A percentile compares a stretch with the other conserved stretches of the same genome.
Evolutionary conservation across 1,140 invertebrate genomes (phyloP).

Genomic region (Neuroterus valhalla): DNA sequence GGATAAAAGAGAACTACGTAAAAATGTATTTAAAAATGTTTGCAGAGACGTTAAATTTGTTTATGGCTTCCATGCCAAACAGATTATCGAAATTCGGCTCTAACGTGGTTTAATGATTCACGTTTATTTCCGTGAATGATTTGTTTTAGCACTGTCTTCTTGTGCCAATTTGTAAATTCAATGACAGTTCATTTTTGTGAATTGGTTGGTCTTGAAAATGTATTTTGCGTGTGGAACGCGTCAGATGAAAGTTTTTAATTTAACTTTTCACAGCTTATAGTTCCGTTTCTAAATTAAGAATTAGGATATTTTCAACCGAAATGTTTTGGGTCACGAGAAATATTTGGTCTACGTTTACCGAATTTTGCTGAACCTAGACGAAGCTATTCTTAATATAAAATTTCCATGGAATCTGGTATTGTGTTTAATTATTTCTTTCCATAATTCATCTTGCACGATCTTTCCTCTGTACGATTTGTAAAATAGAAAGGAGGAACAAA

Average conservation of each 20-base stretch:
- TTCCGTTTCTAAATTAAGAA: background rate
- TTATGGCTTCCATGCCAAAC: conserved; percentile 16
- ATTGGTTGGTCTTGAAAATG: background rate
- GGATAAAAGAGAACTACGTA: background rate
- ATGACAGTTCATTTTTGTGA: background rate
- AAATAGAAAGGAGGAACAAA: no score
- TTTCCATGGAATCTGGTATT: no score
- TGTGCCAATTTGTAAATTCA: conserved; percentile 38
- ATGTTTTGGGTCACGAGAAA: no score
- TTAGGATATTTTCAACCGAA: no score
- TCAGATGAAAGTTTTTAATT: background rate
- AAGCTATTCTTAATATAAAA: no score
- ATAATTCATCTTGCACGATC: no score
- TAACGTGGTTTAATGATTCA: conserved; percentile 41
- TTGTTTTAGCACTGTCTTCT: conserved; percentile 40
- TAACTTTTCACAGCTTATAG: background rate
- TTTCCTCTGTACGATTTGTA: no score
- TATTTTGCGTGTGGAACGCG: background rate
- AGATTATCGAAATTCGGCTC: background rate
- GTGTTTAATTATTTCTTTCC: no score
- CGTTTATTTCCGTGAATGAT: conserved; percentile 44
- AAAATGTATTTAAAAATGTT: conserved; percentile 5
- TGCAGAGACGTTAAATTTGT: conserved; percentile 14
- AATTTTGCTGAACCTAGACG: no score
- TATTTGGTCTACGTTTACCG: no score